Conservation (phyloP, 2,797 vertebrate species). For the Siniperca obscura region DNA sequence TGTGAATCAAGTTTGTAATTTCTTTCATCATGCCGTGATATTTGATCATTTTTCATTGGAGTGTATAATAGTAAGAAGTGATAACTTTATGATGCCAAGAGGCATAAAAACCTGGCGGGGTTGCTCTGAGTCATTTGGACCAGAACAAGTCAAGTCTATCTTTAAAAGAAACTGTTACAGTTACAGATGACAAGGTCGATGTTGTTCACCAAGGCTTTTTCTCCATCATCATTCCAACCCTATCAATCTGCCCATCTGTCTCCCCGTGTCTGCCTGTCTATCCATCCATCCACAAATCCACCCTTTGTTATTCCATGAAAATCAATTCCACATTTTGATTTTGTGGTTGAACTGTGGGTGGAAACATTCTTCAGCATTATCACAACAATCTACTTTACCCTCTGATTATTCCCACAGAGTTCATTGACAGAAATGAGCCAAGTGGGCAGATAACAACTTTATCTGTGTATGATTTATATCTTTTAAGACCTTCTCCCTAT, state of each 20-base stretch:
- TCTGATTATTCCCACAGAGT: conserved; percentile 47
- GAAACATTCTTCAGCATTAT: conserved; percentile 52
- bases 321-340: conserved; percentile 45
- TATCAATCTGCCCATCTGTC: conserved; percentile 18
- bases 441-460: conserved; percentile 33
- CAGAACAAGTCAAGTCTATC: conserved; percentile 18
- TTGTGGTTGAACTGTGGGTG: conserved; percentile 31
- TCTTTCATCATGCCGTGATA: conserved; percentile 20
- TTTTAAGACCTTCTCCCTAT: conserved; percentile 19
- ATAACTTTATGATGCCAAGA: conserved; percentile 41
- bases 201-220: conserved; percentile 21
- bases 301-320: conserved; percentile 31
- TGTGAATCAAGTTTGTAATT: conserved; percentile 10
- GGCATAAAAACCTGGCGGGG: conserved; percentile 34
- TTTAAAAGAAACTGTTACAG: conserved; percentile 11
- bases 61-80: conserved; percentile 31
- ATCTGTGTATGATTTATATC: conserved; percentile 31
- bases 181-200: conserved; percentile 29
- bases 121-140: conserved; percentile 22
- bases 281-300: conserved; percentile 32
- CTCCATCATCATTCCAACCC: conserved; percentile 16
- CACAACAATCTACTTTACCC: conserved; percentile 20
- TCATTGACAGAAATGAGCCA: conserved; percentile 27
- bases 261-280: neutral
- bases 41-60: conserved; percentile 11